phyloP scores from a whole-genome alignment of 2,888 invertebrate species.

The Aproaerema taeniolella region DNA sequence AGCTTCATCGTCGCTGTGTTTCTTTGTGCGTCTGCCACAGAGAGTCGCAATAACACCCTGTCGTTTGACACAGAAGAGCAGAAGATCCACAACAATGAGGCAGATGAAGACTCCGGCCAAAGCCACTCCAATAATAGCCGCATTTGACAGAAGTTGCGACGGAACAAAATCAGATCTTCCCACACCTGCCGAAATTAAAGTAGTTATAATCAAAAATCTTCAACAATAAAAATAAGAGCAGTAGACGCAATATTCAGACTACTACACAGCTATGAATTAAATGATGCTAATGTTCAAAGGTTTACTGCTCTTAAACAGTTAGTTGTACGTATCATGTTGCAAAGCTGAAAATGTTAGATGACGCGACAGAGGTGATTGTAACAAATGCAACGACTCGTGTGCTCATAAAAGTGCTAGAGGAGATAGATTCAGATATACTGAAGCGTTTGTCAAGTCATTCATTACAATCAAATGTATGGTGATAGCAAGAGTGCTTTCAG shows the following conservation, averaged over 20 bases:
- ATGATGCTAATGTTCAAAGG: conserved; percentile 17
- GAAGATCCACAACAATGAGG: conserved; percentile 89
- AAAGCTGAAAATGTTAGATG: conserved; percentile 67
- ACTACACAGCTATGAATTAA: background rate
- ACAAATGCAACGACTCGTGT: conserved; percentile 48
- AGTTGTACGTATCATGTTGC: conserved; percentile 65
- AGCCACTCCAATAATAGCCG: conserved; percentile 90
- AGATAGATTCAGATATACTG: conserved; percentile 13
- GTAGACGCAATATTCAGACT: conserved; percentile 39
- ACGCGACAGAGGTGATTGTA: conserved; percentile 54
- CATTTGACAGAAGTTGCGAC: conserved; percentile 80
- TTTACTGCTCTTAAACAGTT: conserved; percentile 61
- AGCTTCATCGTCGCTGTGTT: conserved; percentile 87
- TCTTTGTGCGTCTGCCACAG: conserved; percentile 81
- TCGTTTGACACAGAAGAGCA: conserved; percentile 84
- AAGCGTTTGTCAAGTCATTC: conserved; percentile 35
- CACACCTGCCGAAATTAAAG: conserved; percentile 53
- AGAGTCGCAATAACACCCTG: conserved; percentile 83
- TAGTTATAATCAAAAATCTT: conserved; percentile 18
- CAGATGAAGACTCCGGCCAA: conserved; percentile 88
- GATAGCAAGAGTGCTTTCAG: conserved; percentile 67
- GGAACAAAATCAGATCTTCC: conserved; percentile 66
- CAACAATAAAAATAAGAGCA: conserved; percentile 38
- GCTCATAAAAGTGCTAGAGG: conserved; percentile 24
- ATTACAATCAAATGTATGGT: conserved; percentile 55